Percentiles rank a stretch among this genome's conserved stretches.
phyloP scores from a whole-genome alignment of 2,113 vertebrate genomes.

The Apaloderma vittatum region DNA sequence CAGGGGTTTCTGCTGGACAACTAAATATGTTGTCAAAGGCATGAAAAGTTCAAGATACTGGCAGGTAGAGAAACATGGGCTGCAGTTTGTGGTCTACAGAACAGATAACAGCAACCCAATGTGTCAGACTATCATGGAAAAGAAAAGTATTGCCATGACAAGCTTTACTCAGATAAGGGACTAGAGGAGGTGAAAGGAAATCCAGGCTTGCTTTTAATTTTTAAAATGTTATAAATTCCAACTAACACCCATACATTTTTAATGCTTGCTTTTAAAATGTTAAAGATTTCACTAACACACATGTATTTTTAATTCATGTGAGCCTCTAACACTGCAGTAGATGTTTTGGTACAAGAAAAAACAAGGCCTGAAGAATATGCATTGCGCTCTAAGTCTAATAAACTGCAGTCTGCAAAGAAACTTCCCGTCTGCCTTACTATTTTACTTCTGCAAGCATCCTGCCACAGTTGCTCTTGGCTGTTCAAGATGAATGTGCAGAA shows the following conservation, averaged over 20 bases:
- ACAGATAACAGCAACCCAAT: slow-evolving; percentile 3
- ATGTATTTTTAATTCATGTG: background rate
- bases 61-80: background rate
- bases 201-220: background rate
- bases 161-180: slow-evolving; percentile 9
- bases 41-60: background rate
- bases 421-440: background rate
- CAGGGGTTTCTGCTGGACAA: background rate
- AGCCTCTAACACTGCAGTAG: background rate
- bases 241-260: background rate
- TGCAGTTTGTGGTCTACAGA: background rate
- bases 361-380: background rate
- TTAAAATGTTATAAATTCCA: slow-evolving; percentile 21
- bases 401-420: background rate
- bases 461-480: background rate
- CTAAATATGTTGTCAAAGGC: background rate
- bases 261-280: slow-evolving; percentile 44
- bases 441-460: background rate
- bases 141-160: slow-evolving; percentile 45
- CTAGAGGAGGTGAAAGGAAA: slow-evolving; percentile 29
- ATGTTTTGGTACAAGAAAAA: background rate
- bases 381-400: background rate
- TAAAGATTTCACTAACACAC: background rate
- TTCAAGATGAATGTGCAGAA: background rate
- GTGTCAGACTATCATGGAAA: background rate